Evolutionary conservation across 2,888 invertebrate species (phyloP), one percentile per base, ranked within the genome.

Genomic region (Drosophila kuntzei): DNA sequence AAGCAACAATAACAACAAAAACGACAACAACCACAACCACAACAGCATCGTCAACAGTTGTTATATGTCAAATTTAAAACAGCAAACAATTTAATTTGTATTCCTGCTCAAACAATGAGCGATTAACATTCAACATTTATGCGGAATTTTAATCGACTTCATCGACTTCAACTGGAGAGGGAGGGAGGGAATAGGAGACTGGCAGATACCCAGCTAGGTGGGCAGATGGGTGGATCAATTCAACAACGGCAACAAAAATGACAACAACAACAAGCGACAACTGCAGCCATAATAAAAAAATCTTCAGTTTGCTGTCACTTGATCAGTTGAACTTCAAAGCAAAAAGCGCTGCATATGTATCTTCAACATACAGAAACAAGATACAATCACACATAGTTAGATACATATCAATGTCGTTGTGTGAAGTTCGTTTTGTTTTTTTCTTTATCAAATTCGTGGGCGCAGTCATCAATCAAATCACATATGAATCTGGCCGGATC

Each of bases 141-240:
- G 80, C 58, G 83, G 86, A 85, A 85, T 85, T 85, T 85, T 85
- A 85, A 85, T 85, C 83, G 88, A 85, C 87, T 87, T 66, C 34
- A 61, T 87, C 80, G 85, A 85, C 87, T 87, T 71, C 36, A 51
- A 39, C 39, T 14, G 63, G 63, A 46, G 18, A 25, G 25, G 41
- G 14, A 22, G 46, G 11, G 11, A 20, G 7, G 16, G n/a, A n/a
- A 1, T 22, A 18, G 2, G 12, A n/a, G 18, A 4, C 32, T 14
- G 22, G 32, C 49, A 27, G 44, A 12, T 58, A 37, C 18, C 36
- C 53, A 46, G 58, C 58, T 37, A 62, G 53, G 41, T 63, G 74
- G 65, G 57, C 61, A 79, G 53, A 60, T 66, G 71, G 80, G 71
- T 67, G 78, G 78, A 66, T 77, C 64, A 64, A 68, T 59, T 37